Percentiles rank a stretch among this genome's conserved stretches.
phyloP scores from a whole-genome alignment of 2,113 vertebrate genomes.

The Platysternon megacephalum region DNA sequence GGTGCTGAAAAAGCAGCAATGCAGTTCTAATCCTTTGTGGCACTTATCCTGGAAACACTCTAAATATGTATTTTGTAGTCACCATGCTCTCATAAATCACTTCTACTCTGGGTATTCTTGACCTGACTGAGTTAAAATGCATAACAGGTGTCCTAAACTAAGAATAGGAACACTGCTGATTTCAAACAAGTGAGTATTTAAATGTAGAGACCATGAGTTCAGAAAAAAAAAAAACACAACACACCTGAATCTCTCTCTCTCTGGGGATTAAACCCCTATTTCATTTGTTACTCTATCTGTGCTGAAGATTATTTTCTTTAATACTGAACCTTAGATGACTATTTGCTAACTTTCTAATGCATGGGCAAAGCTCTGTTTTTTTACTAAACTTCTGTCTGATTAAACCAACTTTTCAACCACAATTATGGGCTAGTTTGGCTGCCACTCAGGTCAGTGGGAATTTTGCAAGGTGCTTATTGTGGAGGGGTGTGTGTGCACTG shows the following conservation, averaged over 20 bases:
- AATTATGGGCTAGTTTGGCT: neutral
- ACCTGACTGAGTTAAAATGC: neutral
- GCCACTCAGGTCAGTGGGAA: neutral
- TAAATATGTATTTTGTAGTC: neutral
- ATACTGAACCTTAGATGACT: neutral
- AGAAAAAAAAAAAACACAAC: too few species aligned
- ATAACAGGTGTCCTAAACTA: neutral
- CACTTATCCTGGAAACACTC: neutral
- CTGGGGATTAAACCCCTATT: neutral
- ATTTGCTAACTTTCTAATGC: neutral
- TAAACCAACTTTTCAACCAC: neutral
- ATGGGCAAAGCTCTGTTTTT: neutral
- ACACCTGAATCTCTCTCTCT: neutral
- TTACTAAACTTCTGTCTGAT: neutral
- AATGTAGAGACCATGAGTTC: too few species aligned
- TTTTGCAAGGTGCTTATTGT: neutral
- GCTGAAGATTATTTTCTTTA: neutral
- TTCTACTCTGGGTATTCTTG: neutral
- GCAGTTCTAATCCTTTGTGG: neutral
- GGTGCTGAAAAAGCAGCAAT: neutral
- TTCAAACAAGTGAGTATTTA: neutral
- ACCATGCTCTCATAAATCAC: neutral
- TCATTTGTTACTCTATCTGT: neutral
- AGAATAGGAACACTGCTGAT: neutral
- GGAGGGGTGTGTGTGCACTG: too few species aligned